These are phyloP conservation scores for Calosoma granatense DNA, from an alignment of 1,140 invertebrate genomes.

Conservation along the genomic window DNA sequence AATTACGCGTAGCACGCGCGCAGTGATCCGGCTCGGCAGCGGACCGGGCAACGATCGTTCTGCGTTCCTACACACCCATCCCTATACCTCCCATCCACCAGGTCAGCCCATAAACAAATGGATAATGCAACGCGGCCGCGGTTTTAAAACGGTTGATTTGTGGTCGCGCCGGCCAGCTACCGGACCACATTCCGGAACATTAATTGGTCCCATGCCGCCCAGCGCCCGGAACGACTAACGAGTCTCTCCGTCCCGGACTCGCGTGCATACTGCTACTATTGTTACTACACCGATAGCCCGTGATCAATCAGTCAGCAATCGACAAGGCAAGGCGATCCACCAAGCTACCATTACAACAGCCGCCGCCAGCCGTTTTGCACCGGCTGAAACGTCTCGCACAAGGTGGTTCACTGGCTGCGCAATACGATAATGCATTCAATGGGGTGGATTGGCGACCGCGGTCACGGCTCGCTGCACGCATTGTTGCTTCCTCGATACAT, in stretches of 20 bases:
- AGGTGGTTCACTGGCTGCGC: not conserved
- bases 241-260: slow-evolving; percentile 10
- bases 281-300: not conserved
- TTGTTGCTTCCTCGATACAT: not conserved
- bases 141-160: slow-evolving; percentile 8
- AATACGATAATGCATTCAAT: not conserved
- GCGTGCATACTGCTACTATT: not conserved
- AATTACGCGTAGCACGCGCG: not conserved
- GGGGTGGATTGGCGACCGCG: not conserved
- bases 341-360: no score
- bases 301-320: not conserved
- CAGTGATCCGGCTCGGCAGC: not conserved
- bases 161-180: not conserved
- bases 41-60: not conserved
- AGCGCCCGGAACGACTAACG: slow-evolving; percentile 12
- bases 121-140: slow-evolving; percentile 1
- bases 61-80: not conserved
- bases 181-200: slow-evolving; percentile 5
- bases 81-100: not conserved
- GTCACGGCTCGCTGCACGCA: not conserved
- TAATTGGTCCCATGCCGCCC: slow-evolving; percentile 3
- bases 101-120: slow-evolving; percentile 1
- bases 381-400: no score
- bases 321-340: not conserved
- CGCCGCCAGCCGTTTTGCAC: no score